Percentiles rank a stretch among this genome's conserved stretches.
Evolutionary conservation across 2,797 vertebrate species (phyloP).

Genomic region (Scomberomorus guttatus): DNA sequence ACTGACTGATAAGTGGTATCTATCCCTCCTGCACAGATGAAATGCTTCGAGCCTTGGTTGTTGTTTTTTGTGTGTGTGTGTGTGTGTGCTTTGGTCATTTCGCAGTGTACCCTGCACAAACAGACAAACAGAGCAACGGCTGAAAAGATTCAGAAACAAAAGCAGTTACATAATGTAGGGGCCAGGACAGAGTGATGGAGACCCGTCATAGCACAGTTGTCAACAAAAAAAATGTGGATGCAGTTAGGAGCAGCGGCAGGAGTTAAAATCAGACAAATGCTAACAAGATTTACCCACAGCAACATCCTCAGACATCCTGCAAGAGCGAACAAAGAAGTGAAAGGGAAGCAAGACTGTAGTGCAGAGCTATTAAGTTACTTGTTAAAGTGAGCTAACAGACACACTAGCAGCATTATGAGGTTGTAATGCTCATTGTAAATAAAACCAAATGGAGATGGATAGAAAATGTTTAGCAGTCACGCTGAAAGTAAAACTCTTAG

Average conservation of each 20-base stretch:
- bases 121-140: slow-evolving; percentile 50
- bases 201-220: slow-evolving; percentile 17
- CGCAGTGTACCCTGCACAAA: slow-evolving; percentile 41
- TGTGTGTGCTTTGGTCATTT: no score
- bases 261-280: not conserved
- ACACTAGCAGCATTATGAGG: not conserved
- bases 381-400: not conserved
- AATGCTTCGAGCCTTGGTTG: slow-evolving; percentile 31
- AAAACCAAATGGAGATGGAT: no score
- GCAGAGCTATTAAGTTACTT: no score
- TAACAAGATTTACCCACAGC: not conserved
- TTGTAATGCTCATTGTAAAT: no score
- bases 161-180: slow-evolving; percentile 21
- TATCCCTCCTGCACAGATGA: slow-evolving; percentile 37
- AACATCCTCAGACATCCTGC: not conserved
- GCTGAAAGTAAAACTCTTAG: no score
- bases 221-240: slow-evolving; percentile 1
- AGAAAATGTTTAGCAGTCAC: no score
- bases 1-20: slow-evolving; percentile 61
- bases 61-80: slow-evolving; percentile 23
- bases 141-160: slow-evolving; percentile 35
- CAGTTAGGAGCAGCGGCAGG: not conserved
- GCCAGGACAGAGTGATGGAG: slow-evolving; percentile 14
- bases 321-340: not conserved
- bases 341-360: not conserved